These are phyloP conservation scores for Amiota minor DNA, from an alignment of 2,888 invertebrate genomes.

Conservation along the genomic window DNA sequence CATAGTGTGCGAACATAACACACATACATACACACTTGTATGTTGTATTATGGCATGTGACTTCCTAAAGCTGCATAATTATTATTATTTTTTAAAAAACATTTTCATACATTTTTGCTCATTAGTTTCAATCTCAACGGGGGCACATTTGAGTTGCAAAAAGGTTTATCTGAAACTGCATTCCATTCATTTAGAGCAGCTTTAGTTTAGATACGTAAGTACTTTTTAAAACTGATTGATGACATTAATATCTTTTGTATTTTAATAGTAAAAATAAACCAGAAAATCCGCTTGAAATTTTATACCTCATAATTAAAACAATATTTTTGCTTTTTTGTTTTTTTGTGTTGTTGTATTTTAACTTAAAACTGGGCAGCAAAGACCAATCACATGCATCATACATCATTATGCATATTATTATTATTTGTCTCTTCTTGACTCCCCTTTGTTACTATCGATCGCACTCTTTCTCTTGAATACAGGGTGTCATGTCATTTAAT, in stretches of 20 bases:
- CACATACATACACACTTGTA: conserved; percentile 50
- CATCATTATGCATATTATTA: neutral
- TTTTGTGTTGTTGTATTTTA: neutral
- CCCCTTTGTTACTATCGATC: no score
- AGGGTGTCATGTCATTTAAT: conserved; percentile 22
- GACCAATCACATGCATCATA: neutral
- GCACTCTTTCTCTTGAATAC: no score
- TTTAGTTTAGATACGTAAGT: no score
- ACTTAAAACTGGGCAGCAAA: neutral
- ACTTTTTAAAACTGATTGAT: neutral
- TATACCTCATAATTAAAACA: neutral
- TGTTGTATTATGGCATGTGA: neutral
- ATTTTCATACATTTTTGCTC: no score
- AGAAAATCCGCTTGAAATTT: neutral
- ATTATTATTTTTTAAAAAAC: neutral
- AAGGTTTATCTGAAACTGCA: no score
- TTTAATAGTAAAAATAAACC: conserved; percentile 1
- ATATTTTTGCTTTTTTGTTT: neutral
- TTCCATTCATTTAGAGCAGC: no score
- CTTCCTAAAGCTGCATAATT: conserved; percentile 2
- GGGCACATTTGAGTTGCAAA: no score
- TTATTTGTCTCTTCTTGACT: no score
- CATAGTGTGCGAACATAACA: conserved; percentile 5
- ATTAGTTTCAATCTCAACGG: no score
- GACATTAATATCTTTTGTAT: neutral